Percentiles rank a stretch among this genome's conserved stretches.
These are phyloP conservation scores for Phalanger gymnotis DNA, from an alignment of 2,797 vertebrate species.

Conservation along the genomic window DNA sequence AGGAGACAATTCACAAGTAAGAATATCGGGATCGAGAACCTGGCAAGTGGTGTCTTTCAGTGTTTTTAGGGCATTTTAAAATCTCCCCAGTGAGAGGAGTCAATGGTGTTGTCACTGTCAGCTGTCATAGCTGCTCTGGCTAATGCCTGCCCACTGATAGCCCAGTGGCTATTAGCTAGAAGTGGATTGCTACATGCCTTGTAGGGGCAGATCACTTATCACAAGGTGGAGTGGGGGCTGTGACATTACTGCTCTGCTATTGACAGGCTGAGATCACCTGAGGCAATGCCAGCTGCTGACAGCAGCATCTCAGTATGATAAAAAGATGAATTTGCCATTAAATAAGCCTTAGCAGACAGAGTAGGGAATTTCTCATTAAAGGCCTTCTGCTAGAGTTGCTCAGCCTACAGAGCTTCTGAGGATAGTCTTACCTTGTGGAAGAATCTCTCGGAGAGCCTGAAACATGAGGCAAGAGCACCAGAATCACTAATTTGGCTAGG, in stretches of 20 bases:
- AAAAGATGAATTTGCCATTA: neutral
- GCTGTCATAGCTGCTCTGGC: slow-evolving; percentile 46
- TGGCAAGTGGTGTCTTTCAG: slow-evolving; percentile 11
- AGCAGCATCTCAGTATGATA: neutral
- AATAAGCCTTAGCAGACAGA: neutral
- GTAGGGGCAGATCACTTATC: neutral
- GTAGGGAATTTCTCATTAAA: neutral
- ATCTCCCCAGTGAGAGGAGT: slow-evolving; percentile 25
- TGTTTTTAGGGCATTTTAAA: neutral
- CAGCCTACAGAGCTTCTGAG: neutral
- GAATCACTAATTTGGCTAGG: neutral
- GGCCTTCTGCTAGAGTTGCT: neutral
- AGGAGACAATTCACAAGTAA: slow-evolving; percentile 22
- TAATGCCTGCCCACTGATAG: slow-evolving; percentile 47
- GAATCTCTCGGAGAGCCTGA: neutral
- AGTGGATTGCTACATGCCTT: neutral
- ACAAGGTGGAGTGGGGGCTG: neutral
- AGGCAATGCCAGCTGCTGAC: neutral
- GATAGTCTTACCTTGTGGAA: neutral
- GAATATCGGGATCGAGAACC: slow-evolving; percentile 29
- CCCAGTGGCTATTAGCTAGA: neutral
- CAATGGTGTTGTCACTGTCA: neutral
- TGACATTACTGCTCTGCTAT: neutral
- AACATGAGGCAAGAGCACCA: neutral
- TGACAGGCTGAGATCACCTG: neutral